A percentile compares a stretch with the other conserved stretches of the same genome.
Evolutionary conservation across 1,140 invertebrate genomes (phyloP).

Genomic region (Ceratitis capitata): DNA sequence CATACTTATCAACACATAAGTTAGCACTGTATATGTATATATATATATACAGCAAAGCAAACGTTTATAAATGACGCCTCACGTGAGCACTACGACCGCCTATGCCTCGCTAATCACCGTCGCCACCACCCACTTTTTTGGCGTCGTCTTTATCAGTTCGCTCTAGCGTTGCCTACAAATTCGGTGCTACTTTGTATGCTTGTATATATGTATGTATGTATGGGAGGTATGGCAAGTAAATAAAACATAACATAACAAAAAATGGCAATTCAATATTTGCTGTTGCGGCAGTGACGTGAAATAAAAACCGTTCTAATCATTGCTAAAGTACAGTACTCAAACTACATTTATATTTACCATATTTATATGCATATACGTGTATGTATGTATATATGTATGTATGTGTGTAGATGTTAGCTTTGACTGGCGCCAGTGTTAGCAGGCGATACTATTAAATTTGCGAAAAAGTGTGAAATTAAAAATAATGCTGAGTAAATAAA

Average conservation of each 20-base stretch:
- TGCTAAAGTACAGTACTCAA: not conserved
- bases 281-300: constrained; percentile 8
- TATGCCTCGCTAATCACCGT: not conserved
- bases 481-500: not conserved
- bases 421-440: not conserved
- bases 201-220: no score
- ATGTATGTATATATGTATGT: no score
- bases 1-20: not conserved
- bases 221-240: not conserved
- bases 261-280: not conserved
- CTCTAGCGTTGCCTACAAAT: not conserved
- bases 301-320: not conserved
- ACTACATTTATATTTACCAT: no score
- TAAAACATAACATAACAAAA: not conserved
- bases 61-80: not conserved
- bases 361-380: no score
- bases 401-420: not conserved
- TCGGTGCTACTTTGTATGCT: no score
- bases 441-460: no score
- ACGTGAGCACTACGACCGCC: not conserved
- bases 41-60: not conserved
- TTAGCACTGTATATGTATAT: no score
- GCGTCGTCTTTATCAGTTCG: not conserved
- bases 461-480: constrained; percentile 12
- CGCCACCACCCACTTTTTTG: constrained; percentile 11